Conservation (phyloP, 2,797 vertebrate genomes). For the Gymnoscopelus microlampas region DNA sequence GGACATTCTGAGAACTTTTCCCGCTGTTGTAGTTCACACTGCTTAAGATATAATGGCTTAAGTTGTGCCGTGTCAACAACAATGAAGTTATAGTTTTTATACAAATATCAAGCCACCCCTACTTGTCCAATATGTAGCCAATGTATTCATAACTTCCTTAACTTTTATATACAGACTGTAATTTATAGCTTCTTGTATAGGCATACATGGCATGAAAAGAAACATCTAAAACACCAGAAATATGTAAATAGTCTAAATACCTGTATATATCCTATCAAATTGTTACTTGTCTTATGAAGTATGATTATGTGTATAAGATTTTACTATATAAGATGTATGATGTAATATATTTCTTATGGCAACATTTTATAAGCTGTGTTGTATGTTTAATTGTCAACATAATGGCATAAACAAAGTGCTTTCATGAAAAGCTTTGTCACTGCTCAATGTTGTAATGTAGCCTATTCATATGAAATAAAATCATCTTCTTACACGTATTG, state of each 20-base stretch:
- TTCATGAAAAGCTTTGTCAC: conserved; percentile 39
- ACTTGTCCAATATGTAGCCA: conserved; percentile 36
- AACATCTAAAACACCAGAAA: conserved; percentile 16
- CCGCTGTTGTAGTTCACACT: conserved; percentile 31
- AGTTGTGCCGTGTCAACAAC: too few species aligned
- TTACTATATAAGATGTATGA: conserved; percentile 86
- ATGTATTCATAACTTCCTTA: conserved; percentile 34
- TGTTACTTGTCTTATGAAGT: conserved; percentile 54
- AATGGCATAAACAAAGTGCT: conserved; percentile 16
- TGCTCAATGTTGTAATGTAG: conserved; percentile 51
- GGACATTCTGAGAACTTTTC: conserved; percentile 30
- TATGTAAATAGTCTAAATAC: conserved; percentile 77
- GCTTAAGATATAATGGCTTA: too few species aligned
- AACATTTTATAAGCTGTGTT: conserved; percentile 50
- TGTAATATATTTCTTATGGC: conserved; percentile 88
- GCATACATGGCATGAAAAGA: conserved; percentile 31
- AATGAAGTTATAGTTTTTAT: not conserved
- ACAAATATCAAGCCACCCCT: conserved; percentile 8
- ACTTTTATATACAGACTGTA: conserved; percentile 18
- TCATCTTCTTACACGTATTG: conserved; percentile 39
- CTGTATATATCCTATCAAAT: conserved; percentile 71
- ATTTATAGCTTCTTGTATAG: conserved; percentile 31
- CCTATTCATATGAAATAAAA: conserved; percentile 69
- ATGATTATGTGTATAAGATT: conserved; percentile 65
- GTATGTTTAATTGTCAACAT: not conserved